These are phyloP conservation scores for Hydrozoanthus tunicans DNA, from an alignment of 64 coral and sea anemone species.

Conservation along the genomic window DNA sequence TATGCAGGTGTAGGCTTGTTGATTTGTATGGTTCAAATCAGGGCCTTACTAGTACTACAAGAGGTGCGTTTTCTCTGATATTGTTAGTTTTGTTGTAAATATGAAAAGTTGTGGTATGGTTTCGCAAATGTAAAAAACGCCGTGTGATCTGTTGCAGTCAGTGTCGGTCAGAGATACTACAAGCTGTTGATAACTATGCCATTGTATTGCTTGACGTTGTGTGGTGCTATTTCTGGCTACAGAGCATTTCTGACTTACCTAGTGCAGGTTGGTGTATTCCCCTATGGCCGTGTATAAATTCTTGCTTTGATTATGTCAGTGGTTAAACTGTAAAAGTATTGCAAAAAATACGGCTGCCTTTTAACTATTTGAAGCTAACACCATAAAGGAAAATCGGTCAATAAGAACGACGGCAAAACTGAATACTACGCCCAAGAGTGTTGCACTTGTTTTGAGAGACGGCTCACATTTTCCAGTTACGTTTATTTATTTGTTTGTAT, in stretches of 20 bases:
- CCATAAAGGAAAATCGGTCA: too few species aligned
- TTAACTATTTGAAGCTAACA: too few species aligned
- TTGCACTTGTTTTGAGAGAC: too few species aligned
- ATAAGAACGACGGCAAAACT: too few species aligned
- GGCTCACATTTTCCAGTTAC: not conserved
- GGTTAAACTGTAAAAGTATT: too few species aligned
- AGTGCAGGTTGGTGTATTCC: slow-evolving; percentile 69
- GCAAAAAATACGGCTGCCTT: too few species aligned
- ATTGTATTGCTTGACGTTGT: slow-evolving; percentile 93
- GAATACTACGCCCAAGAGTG: too few species aligned
- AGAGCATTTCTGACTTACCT: slow-evolving; percentile 87
- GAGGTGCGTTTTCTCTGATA: too few species aligned
- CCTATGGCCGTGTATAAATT: not conserved
- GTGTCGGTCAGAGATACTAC: slow-evolving; percentile 84
- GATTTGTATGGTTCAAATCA: too few species aligned
- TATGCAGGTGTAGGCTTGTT: too few species aligned
- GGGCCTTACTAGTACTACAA: too few species aligned
- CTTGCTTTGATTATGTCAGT: not conserved
- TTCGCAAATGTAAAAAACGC: not conserved
- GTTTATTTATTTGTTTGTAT: not conserved
- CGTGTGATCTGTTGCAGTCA: slow-evolving; percentile 45
- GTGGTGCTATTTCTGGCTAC: slow-evolving; percentile 91
- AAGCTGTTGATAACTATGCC: slow-evolving; percentile 94
- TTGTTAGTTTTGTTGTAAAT: too few species aligned
- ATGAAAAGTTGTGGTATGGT: not conserved